Base-by-base conservation (phyloP, 2,797 vertebrate species). In the Platalea minor region DNA sequence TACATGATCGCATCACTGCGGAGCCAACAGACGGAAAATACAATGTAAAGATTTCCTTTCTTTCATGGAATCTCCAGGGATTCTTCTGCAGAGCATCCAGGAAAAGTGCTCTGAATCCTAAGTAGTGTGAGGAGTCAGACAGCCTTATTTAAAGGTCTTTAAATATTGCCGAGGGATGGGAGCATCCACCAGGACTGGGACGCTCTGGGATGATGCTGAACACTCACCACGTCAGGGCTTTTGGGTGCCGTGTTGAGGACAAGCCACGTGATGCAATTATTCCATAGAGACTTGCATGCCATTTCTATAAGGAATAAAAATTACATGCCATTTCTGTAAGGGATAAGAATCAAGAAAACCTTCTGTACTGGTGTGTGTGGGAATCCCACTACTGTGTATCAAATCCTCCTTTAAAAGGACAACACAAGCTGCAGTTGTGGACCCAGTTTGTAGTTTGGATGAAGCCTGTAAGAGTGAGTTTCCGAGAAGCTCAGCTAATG, bases 91-190 rank as follows among this genome's bases (percentile, higher is more conserved):
- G 29, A 46, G 17, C 2, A 3, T 72, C 29, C 64, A 37, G 87
- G 65, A 64, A 68, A 51, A 78, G 65, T 59, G 68, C 21, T 93
- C 39, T 85, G 92, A 96, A 96, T 96, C 79, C 60, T 81, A 83
- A 97, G 46, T 7, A 76, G 43, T 4, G 17, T 72, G 63, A 85
- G 46, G 56, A 84, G 43, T 16, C 65, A 86, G 50, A n/a, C 17
- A 86, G 57, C 5, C 28, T 68, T 59, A 70, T 78, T 68, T 86
- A 92, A 89, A 74, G 35, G 21, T 56, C 31, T 46, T 88, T 77
- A 95, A 76, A 61, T 88, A 45, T 45, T 67, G 31, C 39, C 1
- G 11, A 70, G 53, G 23, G 17, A 68, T 69, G 56, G 72, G 41
- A 82, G 21, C 45, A 64, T 65, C 54, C 50, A 7, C 26, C n/a